Evolutionary conservation across 2,888 invertebrate genomes (phyloP).

Genomic region (Plusia festucae): DNA sequence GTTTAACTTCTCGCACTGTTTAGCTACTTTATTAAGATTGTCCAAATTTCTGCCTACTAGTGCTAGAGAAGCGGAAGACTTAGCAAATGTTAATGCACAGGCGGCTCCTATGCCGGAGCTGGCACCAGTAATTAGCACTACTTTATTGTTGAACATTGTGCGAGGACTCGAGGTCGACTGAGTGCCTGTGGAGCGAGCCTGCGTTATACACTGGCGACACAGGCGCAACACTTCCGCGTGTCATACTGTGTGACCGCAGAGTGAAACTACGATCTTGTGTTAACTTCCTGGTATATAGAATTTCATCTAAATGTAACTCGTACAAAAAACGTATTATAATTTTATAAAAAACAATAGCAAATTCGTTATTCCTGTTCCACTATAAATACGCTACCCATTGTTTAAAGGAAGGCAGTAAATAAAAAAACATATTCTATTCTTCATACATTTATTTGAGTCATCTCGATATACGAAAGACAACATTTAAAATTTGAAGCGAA

Average conservation of each 20-base stretch:
- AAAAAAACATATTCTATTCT: constrained; percentile 58
- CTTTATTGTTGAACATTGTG: constrained; percentile 79
- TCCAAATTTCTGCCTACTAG: constrained; percentile 75
- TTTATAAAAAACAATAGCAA: background rate
- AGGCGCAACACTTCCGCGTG: constrained; percentile 61
- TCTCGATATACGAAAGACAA: constrained; percentile 79
- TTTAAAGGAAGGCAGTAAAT: constrained; percentile 29
- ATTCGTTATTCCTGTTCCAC: too few relatives aligned
- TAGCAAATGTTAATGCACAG: constrained; percentile 75
- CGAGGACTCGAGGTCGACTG: constrained; percentile 53
- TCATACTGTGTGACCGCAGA: constrained; percentile 57
- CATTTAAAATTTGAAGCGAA: constrained; percentile 79
- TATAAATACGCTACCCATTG: background rate
- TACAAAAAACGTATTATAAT: background rate
- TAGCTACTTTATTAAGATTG: constrained; percentile 70
- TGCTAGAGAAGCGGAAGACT: constrained; percentile 69
- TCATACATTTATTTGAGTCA: constrained; percentile 80
- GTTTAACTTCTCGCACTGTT: constrained; percentile 68
- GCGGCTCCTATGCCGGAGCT: constrained; percentile 82
- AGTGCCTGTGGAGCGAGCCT: constrained; percentile 37
- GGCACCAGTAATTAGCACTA: constrained; percentile 80
- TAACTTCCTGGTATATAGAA: constrained; percentile 58
- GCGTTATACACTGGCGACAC: constrained; percentile 55
- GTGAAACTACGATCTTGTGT: constrained; percentile 55
- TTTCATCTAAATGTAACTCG: constrained; percentile 46